Evolutionary conservation across 2,797 vertebrate species (phyloP).

Genomic region (Petrocephalus schoutedeni): DNA sequence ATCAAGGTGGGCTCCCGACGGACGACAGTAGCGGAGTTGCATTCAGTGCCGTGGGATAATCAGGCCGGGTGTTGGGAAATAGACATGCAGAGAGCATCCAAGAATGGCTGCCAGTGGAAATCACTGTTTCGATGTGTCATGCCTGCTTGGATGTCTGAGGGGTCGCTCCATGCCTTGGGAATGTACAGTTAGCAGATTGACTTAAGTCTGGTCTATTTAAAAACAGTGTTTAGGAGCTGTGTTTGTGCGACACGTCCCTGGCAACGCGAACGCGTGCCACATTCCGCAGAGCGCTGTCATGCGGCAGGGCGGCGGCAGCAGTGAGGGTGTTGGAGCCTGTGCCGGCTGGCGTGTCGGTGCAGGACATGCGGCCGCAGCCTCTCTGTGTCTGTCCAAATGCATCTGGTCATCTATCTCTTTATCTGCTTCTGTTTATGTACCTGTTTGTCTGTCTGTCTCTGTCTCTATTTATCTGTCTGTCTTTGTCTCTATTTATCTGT

Average conservation of each 20-base stretch:
- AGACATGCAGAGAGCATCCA: neutral
- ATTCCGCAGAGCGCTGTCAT: neutral
- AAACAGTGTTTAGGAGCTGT: neutral
- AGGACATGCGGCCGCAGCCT: neutral
- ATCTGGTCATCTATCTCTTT: neutral
- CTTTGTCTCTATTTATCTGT: neutral
- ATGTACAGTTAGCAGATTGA: neutral
- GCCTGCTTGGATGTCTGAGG: neutral
- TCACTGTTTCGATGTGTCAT: neutral
- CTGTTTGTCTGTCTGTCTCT: neutral
- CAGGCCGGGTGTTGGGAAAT: neutral
- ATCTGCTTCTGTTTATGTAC: neutral
- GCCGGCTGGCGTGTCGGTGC: neutral
- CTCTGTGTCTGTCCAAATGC: neutral
- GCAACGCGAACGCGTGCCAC: neutral
- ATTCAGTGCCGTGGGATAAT: neutral
- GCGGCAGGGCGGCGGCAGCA: neutral
- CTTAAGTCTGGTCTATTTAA: conserved; percentile 10
- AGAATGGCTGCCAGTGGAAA: conserved; percentile 2
- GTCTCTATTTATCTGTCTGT: neutral
- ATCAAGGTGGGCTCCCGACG: conserved; percentile 72
- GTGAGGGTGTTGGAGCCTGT: neutral
- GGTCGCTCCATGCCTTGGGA: neutral
- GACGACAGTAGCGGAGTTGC: neutral
- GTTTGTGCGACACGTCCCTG: neutral